A percentile compares a stretch with the other conserved stretches of the same genome.
Evolutionary conservation across 2,113 vertebrate genomes (phyloP).

Genomic region (Megaceryle maxima): DNA sequence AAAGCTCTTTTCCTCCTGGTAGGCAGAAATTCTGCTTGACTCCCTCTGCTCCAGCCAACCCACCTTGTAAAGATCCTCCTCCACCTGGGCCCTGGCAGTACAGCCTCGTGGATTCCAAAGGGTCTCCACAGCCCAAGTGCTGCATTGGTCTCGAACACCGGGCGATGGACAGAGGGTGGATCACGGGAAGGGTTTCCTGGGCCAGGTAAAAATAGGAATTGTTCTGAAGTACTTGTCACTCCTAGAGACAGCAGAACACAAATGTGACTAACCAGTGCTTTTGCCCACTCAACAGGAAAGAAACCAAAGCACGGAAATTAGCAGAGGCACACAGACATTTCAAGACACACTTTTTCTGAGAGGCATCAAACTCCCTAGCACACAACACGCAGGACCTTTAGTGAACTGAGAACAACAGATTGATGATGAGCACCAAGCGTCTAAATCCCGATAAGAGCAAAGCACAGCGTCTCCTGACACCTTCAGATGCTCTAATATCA

Average conservation of each 20-base stretch:
- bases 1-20: constrained; percentile 21
- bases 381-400: fast-evolving
- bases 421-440: background rate
- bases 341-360: background rate
- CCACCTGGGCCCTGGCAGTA: constrained; percentile 77
- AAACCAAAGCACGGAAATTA: background rate
- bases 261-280: background rate
- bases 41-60: constrained; percentile 69
- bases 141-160: constrained; percentile 75
- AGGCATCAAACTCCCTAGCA: too few relatives aligned
- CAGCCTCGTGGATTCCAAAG: constrained; percentile 41
- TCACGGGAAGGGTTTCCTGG: constrained; percentile 55
- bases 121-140: constrained; percentile 67
- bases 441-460: background rate
- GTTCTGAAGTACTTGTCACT: background rate
- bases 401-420: background rate
- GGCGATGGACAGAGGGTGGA: background rate
- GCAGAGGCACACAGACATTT: background rate
- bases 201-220: constrained; percentile 72
- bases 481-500: background rate
- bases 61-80: constrained; percentile 65
- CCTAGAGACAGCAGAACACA: background rate
- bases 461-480: background rate
- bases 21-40: constrained; percentile 71
- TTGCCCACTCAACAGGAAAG: background rate